Conservation (phyloP, 2,113 vertebrate species). For the Plecturocebus donacophilus region DNA sequence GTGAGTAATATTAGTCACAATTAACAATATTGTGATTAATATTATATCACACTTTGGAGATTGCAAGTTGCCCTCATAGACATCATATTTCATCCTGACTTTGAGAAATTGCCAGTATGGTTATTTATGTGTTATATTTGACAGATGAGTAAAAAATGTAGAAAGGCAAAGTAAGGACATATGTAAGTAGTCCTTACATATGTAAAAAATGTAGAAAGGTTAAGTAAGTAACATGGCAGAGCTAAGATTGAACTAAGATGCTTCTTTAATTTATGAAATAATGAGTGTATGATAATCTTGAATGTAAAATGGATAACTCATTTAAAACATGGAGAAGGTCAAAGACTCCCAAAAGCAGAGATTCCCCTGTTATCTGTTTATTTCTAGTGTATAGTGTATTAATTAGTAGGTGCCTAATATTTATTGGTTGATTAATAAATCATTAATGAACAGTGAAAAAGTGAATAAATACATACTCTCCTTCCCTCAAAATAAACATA, state of each 20-base stretch:
- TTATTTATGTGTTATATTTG: background rate
- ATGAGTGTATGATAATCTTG: background rate
- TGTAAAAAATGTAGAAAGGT: background rate
- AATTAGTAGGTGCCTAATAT: background rate
- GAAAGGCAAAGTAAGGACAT: background rate
- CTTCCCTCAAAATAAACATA: background rate
- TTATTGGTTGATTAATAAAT: background rate
- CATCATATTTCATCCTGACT: background rate
- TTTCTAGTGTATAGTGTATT: background rate
- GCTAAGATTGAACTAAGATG: background rate
- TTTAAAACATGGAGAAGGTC: background rate
- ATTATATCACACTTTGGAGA: background rate
- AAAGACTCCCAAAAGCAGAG: background rate
- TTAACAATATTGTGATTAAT: background rate
- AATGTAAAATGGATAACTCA: background rate
- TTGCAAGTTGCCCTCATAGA: background rate
- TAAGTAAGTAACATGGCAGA: background rate
- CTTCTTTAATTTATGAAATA: background rate
- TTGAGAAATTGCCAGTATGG: background rate
- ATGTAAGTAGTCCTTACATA: too few species aligned
- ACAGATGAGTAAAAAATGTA: background rate
- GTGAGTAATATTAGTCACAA: too few species aligned
- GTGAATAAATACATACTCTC: background rate
- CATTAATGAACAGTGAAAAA: background rate
- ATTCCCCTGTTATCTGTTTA: background rate